Evolutionary conservation across 1,140 invertebrate species (phyloP), one percentile per base, ranked within the genome.

Genomic region (Heliconius nattereri): DNA sequence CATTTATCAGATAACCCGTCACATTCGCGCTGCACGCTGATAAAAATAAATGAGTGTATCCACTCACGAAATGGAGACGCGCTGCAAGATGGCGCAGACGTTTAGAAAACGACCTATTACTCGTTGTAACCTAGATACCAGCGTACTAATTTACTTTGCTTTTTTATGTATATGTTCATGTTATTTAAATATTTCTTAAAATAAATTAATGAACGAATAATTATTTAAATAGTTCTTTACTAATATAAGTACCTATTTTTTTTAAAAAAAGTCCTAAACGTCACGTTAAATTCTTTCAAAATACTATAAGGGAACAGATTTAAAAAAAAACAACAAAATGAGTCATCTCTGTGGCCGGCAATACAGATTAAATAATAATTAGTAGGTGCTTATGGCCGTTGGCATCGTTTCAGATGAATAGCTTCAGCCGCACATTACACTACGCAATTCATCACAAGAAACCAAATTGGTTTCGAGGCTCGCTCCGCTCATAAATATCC

Each of bases 1-100:
- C 81, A 85, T 86, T 89, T 87, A 90, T 89, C 89, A 85, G 87
- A 89, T 89, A 86, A 79, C 72, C 82, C 82, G 86, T 87, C 84
- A 87, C 85, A 81, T 81, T 84, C 76, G 73, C 83, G 45, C 75
- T 84, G 83, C 49, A 57, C 72, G 72, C 40, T 71, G 83, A 86
- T 87, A 91, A 87, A 90, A 87, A 87, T 86, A 87, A 84, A 87
- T 84, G 76, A 75, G 75, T 84, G 77, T 81, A 83, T 83, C 71
- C 75, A 73, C 80, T 78, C 83, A 83, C 78, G 80, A 83, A 75
- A 79, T 76, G 78, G 76, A 80, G 78, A 80, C 74, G 66, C 78
- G 66, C 19, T 76, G 66, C 52, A 57, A 76, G 49, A 35, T 37
- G 19, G 45, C 73, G 73, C 45, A 23, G 26, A 23, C 78, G 40